Evolutionary conservation across 2,113 vertebrate species (phyloP).

Genomic region (Cyprinodon variegatus): DNA sequence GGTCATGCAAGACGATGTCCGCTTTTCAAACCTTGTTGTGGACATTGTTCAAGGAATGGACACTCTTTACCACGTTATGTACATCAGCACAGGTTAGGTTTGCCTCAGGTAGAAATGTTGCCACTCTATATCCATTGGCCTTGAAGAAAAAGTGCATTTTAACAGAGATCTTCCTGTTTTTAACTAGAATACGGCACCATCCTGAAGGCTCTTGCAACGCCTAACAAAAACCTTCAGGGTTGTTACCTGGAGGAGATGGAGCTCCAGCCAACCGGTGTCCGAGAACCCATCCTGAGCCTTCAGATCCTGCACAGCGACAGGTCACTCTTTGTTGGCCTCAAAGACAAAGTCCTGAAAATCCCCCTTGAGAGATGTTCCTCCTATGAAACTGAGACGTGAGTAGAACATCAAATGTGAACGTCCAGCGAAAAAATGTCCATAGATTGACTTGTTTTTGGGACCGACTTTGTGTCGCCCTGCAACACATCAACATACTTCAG

Average conservation of each 20-base stretch:
- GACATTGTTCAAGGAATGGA: conserved; percentile 97
- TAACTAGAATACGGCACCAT: conserved; percentile 93
- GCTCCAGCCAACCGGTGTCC: conserved; percentile 84
- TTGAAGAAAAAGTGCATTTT: not conserved
- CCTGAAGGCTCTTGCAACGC: conserved; percentile 92
- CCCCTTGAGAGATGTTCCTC: conserved; percentile 92
- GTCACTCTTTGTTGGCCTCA: conserved; percentile 92
- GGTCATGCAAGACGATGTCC: conserved; percentile 92
- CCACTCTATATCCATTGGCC: not conserved
- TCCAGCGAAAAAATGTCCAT: not conserved
- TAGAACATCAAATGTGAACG: not conserved
- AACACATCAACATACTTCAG: not conserved
- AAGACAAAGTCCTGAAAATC: conserved; percentile 89
- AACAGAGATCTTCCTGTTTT: not conserved
- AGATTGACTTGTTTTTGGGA: not conserved
- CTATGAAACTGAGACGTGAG: conserved; percentile 88
- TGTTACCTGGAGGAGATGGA: conserved; percentile 98
- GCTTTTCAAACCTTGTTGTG: conserved; percentile 94
- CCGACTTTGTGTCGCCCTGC: not conserved
- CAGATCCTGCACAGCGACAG: conserved; percentile 95
- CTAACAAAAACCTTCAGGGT: conserved; percentile 90
- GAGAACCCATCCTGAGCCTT: conserved; percentile 91
- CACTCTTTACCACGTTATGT: conserved; percentile 95
- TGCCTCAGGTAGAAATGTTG: not conserved
- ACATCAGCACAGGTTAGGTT: conserved; percentile 92